Percentiles rank a stretch among this genome's conserved stretches.
These are phyloP conservation scores for Gopherus flavomarginatus DNA, from an alignment of 2,113 vertebrate species.

Conservation along the genomic window DNA sequence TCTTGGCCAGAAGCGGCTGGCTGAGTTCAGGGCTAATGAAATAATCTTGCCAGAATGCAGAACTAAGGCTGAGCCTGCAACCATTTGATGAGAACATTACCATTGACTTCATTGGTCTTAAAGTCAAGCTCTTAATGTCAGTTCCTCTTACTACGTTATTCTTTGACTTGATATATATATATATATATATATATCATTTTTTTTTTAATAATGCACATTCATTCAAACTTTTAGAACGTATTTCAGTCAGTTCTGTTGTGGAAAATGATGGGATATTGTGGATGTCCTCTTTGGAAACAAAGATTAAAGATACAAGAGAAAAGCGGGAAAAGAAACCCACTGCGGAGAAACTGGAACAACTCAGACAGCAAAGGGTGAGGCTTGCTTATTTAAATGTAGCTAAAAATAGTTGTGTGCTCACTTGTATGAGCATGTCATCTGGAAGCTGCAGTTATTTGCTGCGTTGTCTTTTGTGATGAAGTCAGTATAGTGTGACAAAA, in stretches of 20 bases:
- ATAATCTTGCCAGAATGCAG: accelerated
- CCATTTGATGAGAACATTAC: background rate
- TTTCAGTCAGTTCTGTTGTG: background rate
- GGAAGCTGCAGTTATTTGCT: accelerated
- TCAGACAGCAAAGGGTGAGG: slow-evolving; percentile 91
- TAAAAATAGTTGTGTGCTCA: background rate
- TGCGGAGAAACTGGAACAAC: slow-evolving; percentile 85
- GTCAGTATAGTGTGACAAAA: background rate
- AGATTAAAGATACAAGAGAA: slow-evolving; percentile 66
- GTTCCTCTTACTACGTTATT: background rate
- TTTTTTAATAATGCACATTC: background rate
- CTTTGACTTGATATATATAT: accelerated
- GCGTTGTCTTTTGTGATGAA: background rate
- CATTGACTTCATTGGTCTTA: accelerated
- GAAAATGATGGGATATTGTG: slow-evolving; percentile 82
- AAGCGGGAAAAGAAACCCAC: slow-evolving; percentile 79
- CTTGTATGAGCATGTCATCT: background rate
- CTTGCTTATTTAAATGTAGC: background rate
- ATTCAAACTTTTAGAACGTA: slow-evolving; percentile 33
- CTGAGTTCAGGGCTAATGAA: background rate
- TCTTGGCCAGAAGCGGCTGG: background rate
- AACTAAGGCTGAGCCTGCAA: background rate
- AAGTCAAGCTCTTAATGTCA: background rate
- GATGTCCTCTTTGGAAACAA: slow-evolving; percentile 86
- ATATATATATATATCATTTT: background rate